Conservation (phyloP, 2,888 invertebrate species). For the Tetrapedia diversipes region DNA sequence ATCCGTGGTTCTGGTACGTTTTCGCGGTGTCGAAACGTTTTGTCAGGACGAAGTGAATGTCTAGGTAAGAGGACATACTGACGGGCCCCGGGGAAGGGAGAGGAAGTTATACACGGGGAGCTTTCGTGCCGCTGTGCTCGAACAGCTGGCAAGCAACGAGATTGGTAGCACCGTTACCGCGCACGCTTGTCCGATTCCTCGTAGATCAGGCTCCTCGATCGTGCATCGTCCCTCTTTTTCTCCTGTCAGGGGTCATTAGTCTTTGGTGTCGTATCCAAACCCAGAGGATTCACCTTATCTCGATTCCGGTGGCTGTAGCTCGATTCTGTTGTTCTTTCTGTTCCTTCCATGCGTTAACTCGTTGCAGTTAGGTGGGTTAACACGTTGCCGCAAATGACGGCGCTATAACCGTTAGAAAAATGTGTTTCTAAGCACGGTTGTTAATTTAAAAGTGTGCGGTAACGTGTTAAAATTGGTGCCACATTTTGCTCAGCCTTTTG, state of each 20-base stretch:
- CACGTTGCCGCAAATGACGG: too few species aligned
- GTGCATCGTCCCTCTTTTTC: conserved; percentile 58
- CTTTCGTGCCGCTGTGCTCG: conserved; percentile 37
- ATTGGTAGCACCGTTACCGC: conserved; percentile 72
- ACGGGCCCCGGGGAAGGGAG: not conserved
- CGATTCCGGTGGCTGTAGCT: too few species aligned
- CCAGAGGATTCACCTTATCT: conserved; percentile 14
- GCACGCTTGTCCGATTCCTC: conserved; percentile 62
- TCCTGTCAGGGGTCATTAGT: conserved; percentile 62
- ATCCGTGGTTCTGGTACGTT: conserved; percentile 41
- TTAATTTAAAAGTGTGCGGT: too few species aligned
- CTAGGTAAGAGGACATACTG: conserved; percentile 57
- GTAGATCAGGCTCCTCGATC: conserved; percentile 67
- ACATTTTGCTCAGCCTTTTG: too few species aligned
- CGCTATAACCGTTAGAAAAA: too few species aligned
- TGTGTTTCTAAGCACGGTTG: too few species aligned
- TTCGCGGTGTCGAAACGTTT: conserved; percentile 56
- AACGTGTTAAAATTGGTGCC: too few species aligned
- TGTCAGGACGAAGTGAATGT: conserved; percentile 57
- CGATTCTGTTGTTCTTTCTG: too few species aligned
- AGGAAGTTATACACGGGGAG: conserved; percentile 19
- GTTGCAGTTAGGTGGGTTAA: too few species aligned
- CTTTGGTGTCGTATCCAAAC: conserved; percentile 47
- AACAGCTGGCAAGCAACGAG: conserved; percentile 74
- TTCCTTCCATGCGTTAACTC: too few species aligned